Evolutionary conservation across 2,888 invertebrate genomes (phyloP), one percentile per base, ranked within the genome.

Genomic region (Palloptera scutellata): DNA sequence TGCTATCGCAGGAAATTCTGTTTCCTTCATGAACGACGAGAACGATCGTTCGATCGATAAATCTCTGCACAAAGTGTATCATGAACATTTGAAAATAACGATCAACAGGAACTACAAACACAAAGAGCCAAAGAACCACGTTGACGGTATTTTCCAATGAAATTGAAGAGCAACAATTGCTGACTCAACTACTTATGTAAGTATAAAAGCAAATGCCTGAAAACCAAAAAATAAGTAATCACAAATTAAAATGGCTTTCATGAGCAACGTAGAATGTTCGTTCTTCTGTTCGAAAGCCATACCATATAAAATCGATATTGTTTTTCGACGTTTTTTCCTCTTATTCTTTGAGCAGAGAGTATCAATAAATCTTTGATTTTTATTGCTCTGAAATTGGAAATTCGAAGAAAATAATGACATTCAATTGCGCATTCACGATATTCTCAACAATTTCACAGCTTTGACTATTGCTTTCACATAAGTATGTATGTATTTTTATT

Each of bases 291-390:
- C 30, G 30, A 6, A 30, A 30, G 6, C 30, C 30, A n/a, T n/a
- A n/a, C n/a, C n/a, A n/a, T 30, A 30, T 53, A 68, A 68, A 68
- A 20, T 53, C 17, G 13, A 57, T 57, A 9, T 48, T 58, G 10
- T 58, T 58, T 64, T 41, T 41, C 48, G 40, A 41, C 9, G 30
- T 51, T 58, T 42, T 19, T 55, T 63, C 8, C 42, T 13, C 53
- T 20, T 42, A 19, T 45, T 42, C 17, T 51, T 43, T 71, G 42
- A 53, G 30, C 30, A 30, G 30, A 30, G 30, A 30, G 30, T 77
- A 78, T 74, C 78, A 71, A 81, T 79, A 79, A 79, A 79, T 80
- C 77, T 74, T 79, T 76, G 75, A 69, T 78, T 81, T 79, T 79
- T 81, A 79, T 80, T 81, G 74, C 78, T 74, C 76, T 52, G 60